Conservation (phyloP, 1,140 invertebrate genomes). For the Zaprionus camerounensis region DNA sequence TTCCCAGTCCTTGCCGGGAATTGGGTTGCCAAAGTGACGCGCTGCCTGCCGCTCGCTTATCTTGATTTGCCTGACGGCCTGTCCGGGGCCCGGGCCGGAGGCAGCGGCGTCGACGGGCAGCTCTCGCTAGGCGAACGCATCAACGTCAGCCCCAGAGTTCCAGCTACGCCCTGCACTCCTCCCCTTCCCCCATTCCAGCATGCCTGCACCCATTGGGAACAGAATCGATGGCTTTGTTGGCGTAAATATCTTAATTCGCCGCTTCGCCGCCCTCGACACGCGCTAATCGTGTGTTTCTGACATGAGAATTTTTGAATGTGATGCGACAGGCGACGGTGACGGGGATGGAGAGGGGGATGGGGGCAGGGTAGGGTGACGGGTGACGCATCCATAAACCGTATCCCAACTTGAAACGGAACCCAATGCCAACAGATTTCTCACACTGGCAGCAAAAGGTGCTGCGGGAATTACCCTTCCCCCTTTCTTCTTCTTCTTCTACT, state of each 20-base stretch:
- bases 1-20: not conserved
- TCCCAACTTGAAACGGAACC: not conserved
- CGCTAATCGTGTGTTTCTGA: slow-evolving; percentile 74
- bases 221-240: slow-evolving; percentile 71
- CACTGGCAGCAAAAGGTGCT: not conserved
- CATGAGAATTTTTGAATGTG: slow-evolving; percentile 63
- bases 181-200: not conserved
- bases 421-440: not conserved
- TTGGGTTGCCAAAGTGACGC: slow-evolving; percentile 37
- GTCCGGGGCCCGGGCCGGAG: not conserved
- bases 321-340: slow-evolving; percentile 39
- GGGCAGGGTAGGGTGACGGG: not conserved
- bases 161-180: slow-evolving; percentile 6
- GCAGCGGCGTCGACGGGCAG: not conserved
- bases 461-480: not conserved
- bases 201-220: not conserved
- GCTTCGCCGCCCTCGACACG: slow-evolving; percentile 78
- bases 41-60: slow-evolving; percentile 42
- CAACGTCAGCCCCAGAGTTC: slow-evolving; percentile 9
- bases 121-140: slow-evolving; percentile 1
- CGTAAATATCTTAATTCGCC: slow-evolving; percentile 79
- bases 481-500: not conserved
- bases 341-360: not conserved
- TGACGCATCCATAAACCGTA: not conserved
- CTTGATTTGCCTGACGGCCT: slow-evolving; percentile 40